These are phyloP conservation scores for Babyrousa celebensis DNA, from an alignment of 2,797 vertebrate genomes.

Conservation along the genomic window DNA sequence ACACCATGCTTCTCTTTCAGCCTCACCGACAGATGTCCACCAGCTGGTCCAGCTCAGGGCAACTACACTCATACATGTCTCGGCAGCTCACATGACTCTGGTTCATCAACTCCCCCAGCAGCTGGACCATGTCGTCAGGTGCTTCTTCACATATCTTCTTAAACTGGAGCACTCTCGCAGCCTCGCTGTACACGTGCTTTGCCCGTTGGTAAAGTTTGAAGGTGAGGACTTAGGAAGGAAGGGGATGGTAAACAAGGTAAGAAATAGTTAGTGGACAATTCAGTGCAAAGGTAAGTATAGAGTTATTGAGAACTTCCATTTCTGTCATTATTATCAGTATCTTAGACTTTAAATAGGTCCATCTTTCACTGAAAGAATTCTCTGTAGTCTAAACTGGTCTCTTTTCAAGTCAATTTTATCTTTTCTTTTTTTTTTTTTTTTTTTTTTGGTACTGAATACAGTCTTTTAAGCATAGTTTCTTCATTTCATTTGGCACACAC, in stretches of 20 bases:
- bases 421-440: neutral
- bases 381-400: neutral
- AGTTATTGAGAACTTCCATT: neutral
- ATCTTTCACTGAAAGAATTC: slow-evolving; percentile 32
- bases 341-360: slow-evolving; percentile 45
- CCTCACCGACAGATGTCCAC: slow-evolving; percentile 97
- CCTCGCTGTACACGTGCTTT: slow-evolving; percentile 97
- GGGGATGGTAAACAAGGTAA: neutral
- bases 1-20: slow-evolving; percentile 68
- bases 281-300: neutral
- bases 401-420: slow-evolving; percentile 53
- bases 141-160: slow-evolving; percentile 94
- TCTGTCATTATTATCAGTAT: neutral
- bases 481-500: neutral
- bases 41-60: slow-evolving; percentile 96
- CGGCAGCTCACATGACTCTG: slow-evolving; percentile 97
- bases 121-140: slow-evolving; percentile 90
- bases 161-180: slow-evolving; percentile 95
- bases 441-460: neutral
- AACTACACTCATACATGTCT: slow-evolving; percentile 98
- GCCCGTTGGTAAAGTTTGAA: slow-evolving; percentile 97
- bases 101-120: slow-evolving; percentile 97
- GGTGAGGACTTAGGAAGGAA: slow-evolving; percentile 90
- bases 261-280: neutral
- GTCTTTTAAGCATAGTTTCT: neutral